Evolutionary conservation across 2,888 invertebrate genomes (phyloP), one percentile per base, ranked within the genome.

Genomic region (Lithophane semibrunnea): DNA sequence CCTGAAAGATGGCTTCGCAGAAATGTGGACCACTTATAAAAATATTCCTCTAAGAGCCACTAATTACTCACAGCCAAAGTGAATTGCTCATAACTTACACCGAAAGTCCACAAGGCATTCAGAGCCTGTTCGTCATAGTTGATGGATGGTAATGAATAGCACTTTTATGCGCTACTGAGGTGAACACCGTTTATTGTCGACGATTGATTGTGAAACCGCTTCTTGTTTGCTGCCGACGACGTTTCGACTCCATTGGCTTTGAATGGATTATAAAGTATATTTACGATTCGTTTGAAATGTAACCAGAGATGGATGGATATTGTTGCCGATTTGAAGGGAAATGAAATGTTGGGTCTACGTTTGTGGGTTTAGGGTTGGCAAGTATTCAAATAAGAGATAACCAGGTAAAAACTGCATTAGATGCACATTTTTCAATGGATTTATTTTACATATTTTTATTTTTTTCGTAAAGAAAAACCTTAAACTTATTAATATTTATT

Each of bases 121-220:
- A 89, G 89, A 90, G 86, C 87, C 80, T 90, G 89, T 92, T 93
- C 92, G 88, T 90, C 93, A 93, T 92, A 91, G 85, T 91, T 94
- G 93, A 94, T 93, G 91, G 93, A 93, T 94, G 91, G 89, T 93
- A 93, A 93, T 94, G 92, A 94, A 93, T 93, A 90, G 91, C 91
- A 92, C 89, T 93, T 92, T 92, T 92, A 92, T 91, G 91, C 92
- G 91, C 89, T 88, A 85, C 84, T 86, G 87, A 90, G 89, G 91
- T 89, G 89, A 90, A 86, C 86, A 83, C 78, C 84, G 84, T 80
- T 88, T 83, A 89, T 88, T 86, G 90, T 85, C 79, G 79, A 85
- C 84, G 87, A 88, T 86, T 88, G 88, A 90, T 89, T 90, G 86
- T 88, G 86, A 82, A 88, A 88, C 80, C 83, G 80, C 84, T 87